These are phyloP conservation scores for Stictonetta naevosa DNA, from an alignment of 2,113 vertebrate genomes.

Conservation along the genomic window DNA sequence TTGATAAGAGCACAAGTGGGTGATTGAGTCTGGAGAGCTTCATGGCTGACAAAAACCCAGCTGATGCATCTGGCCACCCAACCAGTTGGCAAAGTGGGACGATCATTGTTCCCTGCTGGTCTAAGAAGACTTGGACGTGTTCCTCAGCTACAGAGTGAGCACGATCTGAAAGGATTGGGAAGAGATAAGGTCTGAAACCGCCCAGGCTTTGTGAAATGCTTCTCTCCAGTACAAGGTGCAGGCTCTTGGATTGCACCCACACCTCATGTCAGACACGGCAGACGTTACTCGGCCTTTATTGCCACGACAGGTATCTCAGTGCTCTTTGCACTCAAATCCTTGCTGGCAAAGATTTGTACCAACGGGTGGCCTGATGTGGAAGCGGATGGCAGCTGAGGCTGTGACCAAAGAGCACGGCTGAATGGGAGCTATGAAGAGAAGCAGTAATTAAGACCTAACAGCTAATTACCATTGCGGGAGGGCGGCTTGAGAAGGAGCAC, in stretches of 20 bases:
- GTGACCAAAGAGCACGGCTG: neutral
- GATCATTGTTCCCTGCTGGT: neutral
- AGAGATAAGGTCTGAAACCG: neutral
- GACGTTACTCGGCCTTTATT: neutral
- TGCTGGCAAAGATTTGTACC: neutral
- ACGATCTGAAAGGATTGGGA: neutral
- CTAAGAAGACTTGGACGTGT: neutral
- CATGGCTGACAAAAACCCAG: neutral
- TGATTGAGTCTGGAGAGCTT: neutral
- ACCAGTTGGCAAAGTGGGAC: neutral
- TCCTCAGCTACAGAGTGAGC: neutral
- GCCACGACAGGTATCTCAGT: neutral
- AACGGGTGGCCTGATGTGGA: neutral
- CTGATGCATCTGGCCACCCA: neutral
- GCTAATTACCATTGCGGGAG: slow-evolving; percentile 16
- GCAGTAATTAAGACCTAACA: slow-evolving; percentile 27
- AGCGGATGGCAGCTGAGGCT: neutral
- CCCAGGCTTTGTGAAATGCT: neutral
- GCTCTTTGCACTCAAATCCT: neutral
- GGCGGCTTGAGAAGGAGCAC: neutral
- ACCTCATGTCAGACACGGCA: neutral
- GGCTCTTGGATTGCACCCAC: neutral
- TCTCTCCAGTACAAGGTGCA: neutral
- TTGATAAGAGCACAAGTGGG: neutral
- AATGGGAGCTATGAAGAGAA: slow-evolving; percentile 22